Evolutionary conservation across 2,888 invertebrate species (phyloP).

Genomic region (Lottia gigantea): DNA sequence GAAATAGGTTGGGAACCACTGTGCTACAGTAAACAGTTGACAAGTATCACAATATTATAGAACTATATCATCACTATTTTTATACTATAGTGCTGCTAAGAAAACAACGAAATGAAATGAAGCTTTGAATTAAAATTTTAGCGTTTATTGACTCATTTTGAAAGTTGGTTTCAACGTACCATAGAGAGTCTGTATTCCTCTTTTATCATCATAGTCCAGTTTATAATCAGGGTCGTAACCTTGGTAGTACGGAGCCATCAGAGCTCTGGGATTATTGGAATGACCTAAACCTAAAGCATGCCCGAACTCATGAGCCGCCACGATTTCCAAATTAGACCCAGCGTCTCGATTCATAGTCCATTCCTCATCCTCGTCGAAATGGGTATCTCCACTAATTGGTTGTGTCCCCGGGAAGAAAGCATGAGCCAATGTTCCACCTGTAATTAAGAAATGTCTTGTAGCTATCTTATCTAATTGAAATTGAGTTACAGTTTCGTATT

Average conservation of each 20-base stretch:
- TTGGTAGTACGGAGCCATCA: conserved; percentile 66
- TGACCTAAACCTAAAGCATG: conserved; percentile 67
- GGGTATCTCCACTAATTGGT: conserved; percentile 59
- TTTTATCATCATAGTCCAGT: conserved; percentile 60
- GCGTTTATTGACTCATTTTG: background rate
- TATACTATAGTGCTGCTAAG: too few relatives aligned
- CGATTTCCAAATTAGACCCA: conserved; percentile 59
- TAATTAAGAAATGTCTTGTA: background rate
- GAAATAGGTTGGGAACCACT: too few relatives aligned
- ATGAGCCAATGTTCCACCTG: conserved; percentile 64
- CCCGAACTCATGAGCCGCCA: conserved; percentile 67
- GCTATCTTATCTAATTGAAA: too few relatives aligned
- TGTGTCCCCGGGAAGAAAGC: conserved; percentile 64
- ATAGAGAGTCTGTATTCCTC: conserved; percentile 61
- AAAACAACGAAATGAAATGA: too few relatives aligned
- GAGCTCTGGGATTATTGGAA: conserved; percentile 53
- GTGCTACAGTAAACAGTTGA: too few relatives aligned
- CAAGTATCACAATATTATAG: background rate
- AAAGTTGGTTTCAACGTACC: conserved; percentile 43
- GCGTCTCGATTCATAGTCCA: conserved; percentile 57
- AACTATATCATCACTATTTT: too few relatives aligned
- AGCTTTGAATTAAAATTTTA: too few relatives aligned
- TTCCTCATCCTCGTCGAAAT: conserved; percentile 65
- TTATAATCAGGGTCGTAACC: conserved; percentile 61
- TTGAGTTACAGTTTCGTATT: too few relatives aligned